Conservation (phyloP, 2,888 invertebrate species). For the Macropis europaea region DNA sequence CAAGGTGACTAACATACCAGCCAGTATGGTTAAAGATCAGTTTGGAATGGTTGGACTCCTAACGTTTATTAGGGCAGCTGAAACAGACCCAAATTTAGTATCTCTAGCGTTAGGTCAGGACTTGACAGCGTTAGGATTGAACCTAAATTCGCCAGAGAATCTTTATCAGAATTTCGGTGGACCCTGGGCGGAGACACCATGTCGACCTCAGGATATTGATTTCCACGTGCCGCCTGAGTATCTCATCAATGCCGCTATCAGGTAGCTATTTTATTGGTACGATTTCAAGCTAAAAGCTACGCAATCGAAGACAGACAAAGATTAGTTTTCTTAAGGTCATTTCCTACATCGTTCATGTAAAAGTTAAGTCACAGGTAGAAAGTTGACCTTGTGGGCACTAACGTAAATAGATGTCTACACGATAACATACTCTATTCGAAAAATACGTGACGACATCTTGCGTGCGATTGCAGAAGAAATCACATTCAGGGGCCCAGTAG, state of each 20-base stretch:
- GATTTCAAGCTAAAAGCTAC: too few relatives aligned
- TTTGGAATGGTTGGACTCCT: conserved; percentile 99
- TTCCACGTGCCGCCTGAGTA: conserved; percentile 99
- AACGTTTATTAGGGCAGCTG: conserved; percentile 98
- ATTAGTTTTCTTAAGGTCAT: too few relatives aligned
- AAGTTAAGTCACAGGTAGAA: too few relatives aligned
- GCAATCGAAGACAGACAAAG: too few relatives aligned
- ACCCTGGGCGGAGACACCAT: conserved; percentile 98
- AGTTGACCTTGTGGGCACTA: too few relatives aligned
- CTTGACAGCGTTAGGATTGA: conserved; percentile 97
- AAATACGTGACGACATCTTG: too few relatives aligned
- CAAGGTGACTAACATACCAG: conserved; percentile 98
- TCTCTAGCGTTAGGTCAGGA: conserved; percentile 98
- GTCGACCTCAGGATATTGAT: conserved; percentile 99
- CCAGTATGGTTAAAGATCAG: conserved; percentile 99
- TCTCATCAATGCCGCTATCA: conserved; percentile 97
- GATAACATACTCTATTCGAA: too few relatives aligned
- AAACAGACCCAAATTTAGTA: conserved; percentile 97
- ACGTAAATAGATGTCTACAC: too few relatives aligned
- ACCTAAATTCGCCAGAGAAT: conserved; percentile 98
- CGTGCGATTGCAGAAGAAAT: too few relatives aligned
- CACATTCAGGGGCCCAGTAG: too few relatives aligned
- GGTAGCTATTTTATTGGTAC: conserved; percentile 79
- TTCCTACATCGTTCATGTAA: too few relatives aligned
- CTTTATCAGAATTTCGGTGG: conserved; percentile 99